phyloP scores from a whole-genome alignment of 2,888 invertebrate species.

The Drosophila buzzatii region DNA sequence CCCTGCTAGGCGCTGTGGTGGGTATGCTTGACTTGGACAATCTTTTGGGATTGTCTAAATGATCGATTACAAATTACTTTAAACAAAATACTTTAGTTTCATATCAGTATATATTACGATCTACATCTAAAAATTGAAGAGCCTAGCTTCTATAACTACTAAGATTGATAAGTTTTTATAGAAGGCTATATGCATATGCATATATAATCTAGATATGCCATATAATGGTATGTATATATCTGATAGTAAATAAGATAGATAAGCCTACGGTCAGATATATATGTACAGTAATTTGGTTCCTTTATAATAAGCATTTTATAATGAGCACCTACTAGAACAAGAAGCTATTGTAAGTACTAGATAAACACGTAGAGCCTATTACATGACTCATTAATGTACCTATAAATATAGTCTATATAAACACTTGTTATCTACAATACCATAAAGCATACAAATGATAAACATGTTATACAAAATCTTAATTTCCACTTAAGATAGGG shows the following conservation, averaged over 20 bases:
- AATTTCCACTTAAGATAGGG: background rate
- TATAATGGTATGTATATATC: background rate
- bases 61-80: background rate
- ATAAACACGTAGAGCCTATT: background rate
- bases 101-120: background rate
- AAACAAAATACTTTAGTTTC: too few species aligned
- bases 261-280: background rate
- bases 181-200: background rate
- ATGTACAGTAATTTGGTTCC: background rate
- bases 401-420: background rate
- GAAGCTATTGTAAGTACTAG: background rate
- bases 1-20: background rate
- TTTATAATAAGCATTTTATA: background rate
- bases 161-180: background rate
- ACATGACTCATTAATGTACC: background rate
- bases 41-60: background rate
- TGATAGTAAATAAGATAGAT: background rate
- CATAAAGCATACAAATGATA: background rate
- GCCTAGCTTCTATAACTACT: background rate
- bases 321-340: background rate
- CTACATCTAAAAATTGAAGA: too few species aligned
- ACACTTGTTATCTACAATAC: background rate
- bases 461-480: background rate
- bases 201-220: background rate
- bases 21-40: background rate